Base-by-base conservation (phyloP, 53 echinoderm and acorn worm species). In the Temnopleurus reevesii region DNA sequence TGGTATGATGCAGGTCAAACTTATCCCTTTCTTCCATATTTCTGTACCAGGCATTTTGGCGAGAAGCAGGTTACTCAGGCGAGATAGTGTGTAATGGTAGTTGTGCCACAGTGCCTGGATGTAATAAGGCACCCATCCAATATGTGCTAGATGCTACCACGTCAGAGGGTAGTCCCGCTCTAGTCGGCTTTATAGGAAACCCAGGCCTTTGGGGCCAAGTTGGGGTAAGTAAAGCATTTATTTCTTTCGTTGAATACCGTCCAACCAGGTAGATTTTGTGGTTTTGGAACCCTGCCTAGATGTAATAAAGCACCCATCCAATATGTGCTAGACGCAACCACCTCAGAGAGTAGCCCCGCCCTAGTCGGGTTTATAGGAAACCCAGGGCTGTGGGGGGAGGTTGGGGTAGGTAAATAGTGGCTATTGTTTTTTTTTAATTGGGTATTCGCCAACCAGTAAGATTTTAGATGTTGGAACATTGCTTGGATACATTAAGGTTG, bases 281-380 rank as follows among this genome's bases (percentile, higher is more conserved):
- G 95, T 5, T 28, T 49, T 25, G 66, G 95, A 31, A 85, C 90
- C 0, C 43, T 95, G 12, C 61, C 63, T 5, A 94, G 94, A 21
- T 89, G 89, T 38, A 89, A 93, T 82, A 85, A 89, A 9, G 98
- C 95, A 8, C 98, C 98, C 0, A 28, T 98, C 13, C 94, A 95
- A 58, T 76, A 96, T 35, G 93, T 94, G 49, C 93, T 92, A 10
- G 98, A 97, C 85, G 94, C 94, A 4, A 90, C 90, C 8, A 95
- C 94, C 6, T 84, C 84, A 29, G 81, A 90, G 45, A 92, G 92
- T 2, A 94, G 82, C 59, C 98, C 98, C 17, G 98, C 92, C 59
- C 81, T 98, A 7, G 98, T 98, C 3, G 98, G 98, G 12, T 98
- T 98, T 90, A 93, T 94, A 77, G 90, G 89, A 12, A 96, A 93